Percentiles rank a stretch among this genome's conserved stretches.
Conservation (phyloP, 2,797 vertebrate species). For the Gallinago nigripennis region DNA sequence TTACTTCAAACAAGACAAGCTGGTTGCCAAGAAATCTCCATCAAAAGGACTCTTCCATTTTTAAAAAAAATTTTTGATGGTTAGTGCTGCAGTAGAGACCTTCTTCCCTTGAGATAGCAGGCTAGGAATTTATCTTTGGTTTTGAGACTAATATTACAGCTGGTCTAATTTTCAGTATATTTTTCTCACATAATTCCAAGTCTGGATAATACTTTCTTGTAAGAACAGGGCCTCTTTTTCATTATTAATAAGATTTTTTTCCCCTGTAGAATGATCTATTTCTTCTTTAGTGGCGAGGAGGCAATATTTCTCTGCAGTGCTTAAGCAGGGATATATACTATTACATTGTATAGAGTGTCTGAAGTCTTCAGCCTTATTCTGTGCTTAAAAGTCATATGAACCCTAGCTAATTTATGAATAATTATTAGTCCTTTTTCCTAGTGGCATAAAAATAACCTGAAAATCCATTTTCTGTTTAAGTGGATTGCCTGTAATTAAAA, state of each 20-base stretch:
- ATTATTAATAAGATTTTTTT: not conserved
- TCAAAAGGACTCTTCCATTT: not conserved
- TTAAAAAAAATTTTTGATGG: too few relatives aligned
- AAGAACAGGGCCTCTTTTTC: not conserved
- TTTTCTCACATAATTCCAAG: not conserved
- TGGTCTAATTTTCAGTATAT: not conserved
- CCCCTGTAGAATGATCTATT: not conserved
- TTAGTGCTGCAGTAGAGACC: not conserved
- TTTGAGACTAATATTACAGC: not conserved
- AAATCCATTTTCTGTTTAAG: not conserved
- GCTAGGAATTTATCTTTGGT: not conserved
- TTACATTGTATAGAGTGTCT: accelerated
- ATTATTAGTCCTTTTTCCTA: not conserved
- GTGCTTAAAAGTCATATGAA: not conserved
- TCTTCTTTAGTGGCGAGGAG: not conserved
- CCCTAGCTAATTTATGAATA: not conserved
- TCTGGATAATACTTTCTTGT: not conserved
- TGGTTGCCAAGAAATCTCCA: not conserved
- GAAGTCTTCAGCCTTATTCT: not conserved
- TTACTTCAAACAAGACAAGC: not conserved
- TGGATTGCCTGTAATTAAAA: not conserved
- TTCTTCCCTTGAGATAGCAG: too few relatives aligned
- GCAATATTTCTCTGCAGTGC: not conserved
- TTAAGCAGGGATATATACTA: not conserved
- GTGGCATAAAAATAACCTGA: not conserved